Percentiles rank a stretch among this genome's conserved stretches.
These are phyloP conservation scores for Paratrypauchen microcephalus DNA, from an alignment of 2,797 vertebrate genomes.

Conservation along the genomic window DNA sequence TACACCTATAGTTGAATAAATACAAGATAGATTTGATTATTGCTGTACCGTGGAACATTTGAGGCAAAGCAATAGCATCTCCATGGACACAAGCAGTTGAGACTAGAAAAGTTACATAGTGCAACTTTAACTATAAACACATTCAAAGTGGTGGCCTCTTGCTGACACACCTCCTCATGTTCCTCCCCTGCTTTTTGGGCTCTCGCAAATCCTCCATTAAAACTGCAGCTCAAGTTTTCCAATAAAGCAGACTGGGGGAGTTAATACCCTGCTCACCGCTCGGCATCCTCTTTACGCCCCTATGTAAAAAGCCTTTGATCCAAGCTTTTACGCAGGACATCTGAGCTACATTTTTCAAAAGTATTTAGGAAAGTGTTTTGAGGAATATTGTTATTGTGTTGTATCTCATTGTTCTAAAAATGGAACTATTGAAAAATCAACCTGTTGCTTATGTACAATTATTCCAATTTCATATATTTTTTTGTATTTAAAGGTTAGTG, in stretches of 20 bases:
- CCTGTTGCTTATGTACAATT: not conserved
- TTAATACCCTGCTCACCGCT: conserved; percentile 55
- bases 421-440: not conserved
- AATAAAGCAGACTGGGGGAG: conserved; percentile 46
- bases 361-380: not conserved
- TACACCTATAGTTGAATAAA: no score
- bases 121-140: not conserved
- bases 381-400: not conserved
- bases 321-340: conserved; percentile 32
- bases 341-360: conserved; percentile 26
- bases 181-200: conserved; percentile 47
- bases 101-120: no score
- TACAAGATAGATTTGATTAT: no score
- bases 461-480: not conserved
- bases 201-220: conserved; percentile 43
- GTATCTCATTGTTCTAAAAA: not conserved
- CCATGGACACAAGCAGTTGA: not conserved
- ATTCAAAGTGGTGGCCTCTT: conserved; percentile 51
- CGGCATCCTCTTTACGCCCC: conserved; percentile 35
- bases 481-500: not conserved
- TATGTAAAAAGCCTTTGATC: conserved; percentile 48
- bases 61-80: not conserved
- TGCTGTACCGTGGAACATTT: no score
- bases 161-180: conserved; percentile 54
- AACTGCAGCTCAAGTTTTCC: conserved; percentile 60